Conservation (phyloP, 2,113 vertebrate species). For the Nothobranchius kuhntae region DNA sequence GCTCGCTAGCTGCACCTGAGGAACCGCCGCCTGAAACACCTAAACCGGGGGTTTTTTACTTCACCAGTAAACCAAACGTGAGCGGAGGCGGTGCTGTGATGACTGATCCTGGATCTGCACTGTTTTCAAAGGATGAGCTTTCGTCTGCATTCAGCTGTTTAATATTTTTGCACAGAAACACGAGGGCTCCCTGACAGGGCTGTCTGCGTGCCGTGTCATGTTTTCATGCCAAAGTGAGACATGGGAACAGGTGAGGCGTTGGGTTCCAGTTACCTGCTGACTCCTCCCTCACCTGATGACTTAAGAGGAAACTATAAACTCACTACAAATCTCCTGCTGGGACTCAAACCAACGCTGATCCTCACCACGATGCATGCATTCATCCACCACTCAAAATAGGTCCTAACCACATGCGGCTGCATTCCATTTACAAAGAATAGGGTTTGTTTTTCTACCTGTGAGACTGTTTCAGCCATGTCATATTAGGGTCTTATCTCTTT, state of each 20-base stretch:
- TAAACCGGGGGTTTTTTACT: constrained; percentile 4
- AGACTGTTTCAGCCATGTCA: too few species aligned
- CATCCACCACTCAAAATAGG: too few species aligned
- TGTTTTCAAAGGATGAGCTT: not conserved
- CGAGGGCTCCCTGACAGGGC: constrained; percentile 12
- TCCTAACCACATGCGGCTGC: too few species aligned
- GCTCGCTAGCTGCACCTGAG: not conserved
- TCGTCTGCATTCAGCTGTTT: not conserved
- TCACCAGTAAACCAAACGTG: not conserved
- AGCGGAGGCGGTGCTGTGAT: not conserved
- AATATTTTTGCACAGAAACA: constrained; percentile 33
- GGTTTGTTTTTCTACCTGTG: too few species aligned
- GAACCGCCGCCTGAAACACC: not conserved
- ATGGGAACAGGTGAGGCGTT: constrained; percentile 23
- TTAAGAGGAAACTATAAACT: too few species aligned
- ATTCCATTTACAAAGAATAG: too few species aligned
- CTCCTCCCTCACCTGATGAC: not conserved
- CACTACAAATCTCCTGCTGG: not conserved
- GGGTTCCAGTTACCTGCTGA: not conserved
- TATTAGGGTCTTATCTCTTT: too few species aligned
- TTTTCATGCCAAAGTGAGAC: constrained; percentile 12
- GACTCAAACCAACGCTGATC: constrained; percentile 3
- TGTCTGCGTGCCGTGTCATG: constrained; percentile 24
- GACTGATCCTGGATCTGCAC: constrained; percentile 2
- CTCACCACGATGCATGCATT: not conserved